Conservation (phyloP, 1,140 invertebrate species). For the Papilio xuthus region DNA sequence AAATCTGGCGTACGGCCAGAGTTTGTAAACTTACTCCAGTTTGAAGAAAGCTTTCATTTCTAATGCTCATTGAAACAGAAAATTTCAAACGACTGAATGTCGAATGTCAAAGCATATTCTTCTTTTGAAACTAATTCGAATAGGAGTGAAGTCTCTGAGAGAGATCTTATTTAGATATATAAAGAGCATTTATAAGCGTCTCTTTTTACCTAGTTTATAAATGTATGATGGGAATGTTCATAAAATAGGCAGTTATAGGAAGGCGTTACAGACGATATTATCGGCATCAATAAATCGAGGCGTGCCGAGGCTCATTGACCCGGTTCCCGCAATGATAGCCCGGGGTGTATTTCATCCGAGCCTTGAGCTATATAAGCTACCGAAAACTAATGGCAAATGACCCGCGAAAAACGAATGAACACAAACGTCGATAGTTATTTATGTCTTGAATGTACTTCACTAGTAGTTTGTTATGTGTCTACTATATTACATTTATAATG, state of each 20-base stretch:
- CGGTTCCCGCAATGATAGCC: constrained; percentile 56
- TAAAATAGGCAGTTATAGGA: constrained; percentile 10
- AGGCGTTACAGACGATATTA: constrained; percentile 37
- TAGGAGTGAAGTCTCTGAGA: no score
- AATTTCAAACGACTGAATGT: background rate
- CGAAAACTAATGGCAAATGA: constrained; percentile 39
- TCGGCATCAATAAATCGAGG: constrained; percentile 55
- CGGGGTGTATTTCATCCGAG: constrained; percentile 49
- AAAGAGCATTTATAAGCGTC: background rate
- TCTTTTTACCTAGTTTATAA: background rate
- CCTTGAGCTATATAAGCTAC: constrained; percentile 36
- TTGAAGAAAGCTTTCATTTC: background rate
- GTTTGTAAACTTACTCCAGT: background rate
- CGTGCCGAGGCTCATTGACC: constrained; percentile 62
- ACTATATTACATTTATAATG: background rate
- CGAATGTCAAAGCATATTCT: background rate
- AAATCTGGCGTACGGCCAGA: constrained; percentile 7
- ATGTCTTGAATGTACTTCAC: constrained; percentile 10
- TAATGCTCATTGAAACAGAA: background rate
- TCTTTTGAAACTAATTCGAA: no score
- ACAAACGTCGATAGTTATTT: constrained; percentile 38
- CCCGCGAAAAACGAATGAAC: constrained; percentile 37
- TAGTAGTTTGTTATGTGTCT: constrained; percentile 13
- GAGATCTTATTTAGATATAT: background rate
- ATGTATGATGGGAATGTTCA: background rate